These are phyloP conservation scores for Druon quercuslanigerum DNA, from an alignment of 1,140 invertebrate genomes.

Conservation along the genomic window DNA sequence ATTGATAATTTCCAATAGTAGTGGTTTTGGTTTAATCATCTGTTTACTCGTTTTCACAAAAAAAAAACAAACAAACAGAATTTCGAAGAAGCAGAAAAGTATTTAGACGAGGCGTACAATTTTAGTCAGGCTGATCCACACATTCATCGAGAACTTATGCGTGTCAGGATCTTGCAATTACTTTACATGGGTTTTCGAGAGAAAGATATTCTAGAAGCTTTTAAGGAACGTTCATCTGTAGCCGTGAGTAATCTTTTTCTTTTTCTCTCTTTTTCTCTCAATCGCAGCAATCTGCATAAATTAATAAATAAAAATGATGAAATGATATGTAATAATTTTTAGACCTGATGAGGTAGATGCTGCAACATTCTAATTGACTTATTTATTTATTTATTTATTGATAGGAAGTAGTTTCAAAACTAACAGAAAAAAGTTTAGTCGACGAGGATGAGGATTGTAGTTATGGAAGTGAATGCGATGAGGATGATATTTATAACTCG, in stretches of 20 bases:
- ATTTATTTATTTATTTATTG: not conserved
- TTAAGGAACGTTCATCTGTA: not conserved
- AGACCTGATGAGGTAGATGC: no score
- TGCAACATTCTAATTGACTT: no score
- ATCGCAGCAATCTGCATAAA: no score
- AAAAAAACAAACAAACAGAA: no score
- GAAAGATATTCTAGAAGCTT: not conserved
- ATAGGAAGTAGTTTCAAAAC: not conserved
- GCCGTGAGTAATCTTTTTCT: no score
- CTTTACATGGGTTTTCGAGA: conserved; percentile 14
- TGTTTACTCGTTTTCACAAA: not conserved
- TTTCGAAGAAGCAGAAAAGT: conserved; percentile 7
- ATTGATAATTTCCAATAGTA: no score
- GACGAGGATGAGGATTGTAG: not conserved
- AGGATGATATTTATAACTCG: conserved; percentile 7
- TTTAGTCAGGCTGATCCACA: not conserved
- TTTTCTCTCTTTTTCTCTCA: no score
- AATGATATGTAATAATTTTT: no score
- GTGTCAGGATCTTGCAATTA: not conserved
- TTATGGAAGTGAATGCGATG: not conserved
- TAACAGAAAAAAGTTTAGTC: not conserved
- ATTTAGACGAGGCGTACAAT: not conserved
- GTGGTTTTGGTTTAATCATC: not conserved
- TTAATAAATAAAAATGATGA: no score
- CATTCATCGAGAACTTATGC: not conserved